A percentile compares a stretch with the other conserved stretches of the same genome.
Conservation (phyloP, 2,888 invertebrate species). For the Druceiella hillmani region DNA sequence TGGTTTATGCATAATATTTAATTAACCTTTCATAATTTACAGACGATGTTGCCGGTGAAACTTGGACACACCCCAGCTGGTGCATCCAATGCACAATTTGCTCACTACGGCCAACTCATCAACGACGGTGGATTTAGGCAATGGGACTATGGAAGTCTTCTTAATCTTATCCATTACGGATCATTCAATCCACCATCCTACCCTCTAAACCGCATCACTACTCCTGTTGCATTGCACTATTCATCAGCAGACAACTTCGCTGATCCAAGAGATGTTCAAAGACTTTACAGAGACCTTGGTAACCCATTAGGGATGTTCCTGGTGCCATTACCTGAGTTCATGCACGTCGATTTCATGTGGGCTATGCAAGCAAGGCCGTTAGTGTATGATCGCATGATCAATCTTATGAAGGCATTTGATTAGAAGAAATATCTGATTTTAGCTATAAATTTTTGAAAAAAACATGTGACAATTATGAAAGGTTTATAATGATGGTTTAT, state of each 20-base stretch:
- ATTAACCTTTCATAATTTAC: conserved; percentile 9
- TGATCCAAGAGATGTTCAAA: conserved; percentile 43
- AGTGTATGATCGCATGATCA: conserved; percentile 44
- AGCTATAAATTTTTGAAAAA: no score
- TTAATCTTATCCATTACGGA: conserved; percentile 45
- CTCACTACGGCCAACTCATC: conserved; percentile 45
- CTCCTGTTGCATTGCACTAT: conserved; percentile 47
- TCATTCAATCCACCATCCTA: conserved; percentile 42
- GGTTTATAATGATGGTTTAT: no score
- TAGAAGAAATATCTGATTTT: no score
- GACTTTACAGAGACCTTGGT: conserved; percentile 39
- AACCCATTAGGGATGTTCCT: conserved; percentile 44
- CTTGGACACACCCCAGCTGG: conserved; percentile 58
- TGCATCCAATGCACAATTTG: conserved; percentile 40
- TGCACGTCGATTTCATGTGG: conserved; percentile 63
- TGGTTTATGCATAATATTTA: no score
- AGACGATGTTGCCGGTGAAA: conserved; percentile 53
- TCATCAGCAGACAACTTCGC: conserved; percentile 54
- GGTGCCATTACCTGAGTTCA: conserved; percentile 48
- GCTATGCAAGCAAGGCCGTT: conserved; percentile 48
- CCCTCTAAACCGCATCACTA: conserved; percentile 35
- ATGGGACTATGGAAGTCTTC: conserved; percentile 44
- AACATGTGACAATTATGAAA: no score
- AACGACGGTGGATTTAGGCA: conserved; percentile 32
- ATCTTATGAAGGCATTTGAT: conserved; percentile 20